A percentile compares a stretch with the other conserved stretches of the same genome.
These are phyloP conservation scores for Panurus biarmicus DNA, from an alignment of 2,113 vertebrate genomes.

Conservation along the genomic window DNA sequence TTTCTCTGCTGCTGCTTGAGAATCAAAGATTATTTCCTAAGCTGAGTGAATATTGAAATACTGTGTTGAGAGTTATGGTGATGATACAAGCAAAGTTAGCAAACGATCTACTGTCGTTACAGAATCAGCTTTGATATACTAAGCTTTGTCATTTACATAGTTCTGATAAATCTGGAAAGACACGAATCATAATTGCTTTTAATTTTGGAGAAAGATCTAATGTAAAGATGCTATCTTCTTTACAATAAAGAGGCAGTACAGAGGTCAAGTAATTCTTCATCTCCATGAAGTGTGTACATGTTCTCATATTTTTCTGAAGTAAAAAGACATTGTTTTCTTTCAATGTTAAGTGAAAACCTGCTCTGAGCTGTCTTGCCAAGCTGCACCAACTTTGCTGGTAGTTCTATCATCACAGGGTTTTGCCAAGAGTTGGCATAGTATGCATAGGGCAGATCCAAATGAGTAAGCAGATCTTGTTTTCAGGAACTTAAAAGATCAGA, in stretches of 20 bases:
- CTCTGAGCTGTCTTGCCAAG: not conserved
- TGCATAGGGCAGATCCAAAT: not conserved
- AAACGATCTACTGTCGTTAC: not conserved
- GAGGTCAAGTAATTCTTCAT: not conserved
- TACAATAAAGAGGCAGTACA: not conserved
- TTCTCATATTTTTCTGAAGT: not conserved
- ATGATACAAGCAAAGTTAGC: not conserved
- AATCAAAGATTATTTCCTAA: conserved; percentile 7
- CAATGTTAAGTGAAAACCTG: not conserved
- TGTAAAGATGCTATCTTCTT: not conserved
- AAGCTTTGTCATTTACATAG: not conserved
- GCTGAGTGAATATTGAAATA: not conserved
- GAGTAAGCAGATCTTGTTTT: not conserved
- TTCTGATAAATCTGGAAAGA: not conserved
- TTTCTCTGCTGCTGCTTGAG: not conserved
- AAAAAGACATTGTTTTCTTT: not conserved
- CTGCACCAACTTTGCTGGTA: not conserved
- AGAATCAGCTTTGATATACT: not conserved
- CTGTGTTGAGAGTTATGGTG: not conserved
- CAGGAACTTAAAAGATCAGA: not conserved
- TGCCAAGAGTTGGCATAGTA: not conserved
- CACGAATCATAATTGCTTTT: not conserved
- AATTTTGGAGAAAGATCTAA: not conserved
- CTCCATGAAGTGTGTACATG: not conserved
- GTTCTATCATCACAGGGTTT: not conserved